Percentiles rank a stretch among this genome's conserved stretches.
Evolutionary conservation across 2,888 invertebrate species (phyloP).

Genomic region (Clistopyga incitator): DNA sequence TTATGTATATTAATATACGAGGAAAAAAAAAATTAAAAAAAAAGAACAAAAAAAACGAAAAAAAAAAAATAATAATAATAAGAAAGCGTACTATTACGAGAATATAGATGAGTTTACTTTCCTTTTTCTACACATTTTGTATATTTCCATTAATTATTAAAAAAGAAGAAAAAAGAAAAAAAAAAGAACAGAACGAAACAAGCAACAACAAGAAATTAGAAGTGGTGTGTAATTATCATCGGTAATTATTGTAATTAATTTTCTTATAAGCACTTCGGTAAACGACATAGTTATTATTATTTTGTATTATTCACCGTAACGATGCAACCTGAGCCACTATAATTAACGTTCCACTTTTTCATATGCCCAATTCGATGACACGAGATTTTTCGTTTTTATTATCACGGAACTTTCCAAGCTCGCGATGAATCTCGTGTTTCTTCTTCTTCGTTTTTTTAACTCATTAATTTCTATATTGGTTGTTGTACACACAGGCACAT

Average conservation of each 20-base stretch:
- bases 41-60: conserved; percentile 58
- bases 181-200: conserved; percentile 35
- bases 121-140: conserved; percentile 79
- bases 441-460: neutral
- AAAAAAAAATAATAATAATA: conserved; percentile 59
- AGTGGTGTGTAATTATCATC: conserved; percentile 73
- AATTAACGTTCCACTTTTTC: conserved; percentile 2
- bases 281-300: conserved; percentile 66
- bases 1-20: conserved; percentile 72
- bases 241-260: conserved; percentile 73
- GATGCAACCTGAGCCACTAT: conserved; percentile 74
- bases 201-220: conserved; percentile 59
- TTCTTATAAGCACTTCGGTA: conserved; percentile 72
- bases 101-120: conserved; percentile 72
- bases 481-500: conserved; percentile 59
- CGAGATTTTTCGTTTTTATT: conserved; percentile 8
- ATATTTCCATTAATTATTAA: conserved; percentile 74
- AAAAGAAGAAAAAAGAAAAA: too few relatives aligned
- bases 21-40: conserved; percentile 56
- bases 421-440: neutral
- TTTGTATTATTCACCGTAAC: conserved; percentile 69
- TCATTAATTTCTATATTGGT: conserved; percentile 19
- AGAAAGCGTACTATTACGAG: conserved; percentile 34
- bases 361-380: conserved; percentile 4
- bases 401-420: neutral